These are phyloP conservation scores for Aleiodes alternator DNA, from an alignment of 2,888 invertebrate genomes.

Conservation along the genomic window DNA sequence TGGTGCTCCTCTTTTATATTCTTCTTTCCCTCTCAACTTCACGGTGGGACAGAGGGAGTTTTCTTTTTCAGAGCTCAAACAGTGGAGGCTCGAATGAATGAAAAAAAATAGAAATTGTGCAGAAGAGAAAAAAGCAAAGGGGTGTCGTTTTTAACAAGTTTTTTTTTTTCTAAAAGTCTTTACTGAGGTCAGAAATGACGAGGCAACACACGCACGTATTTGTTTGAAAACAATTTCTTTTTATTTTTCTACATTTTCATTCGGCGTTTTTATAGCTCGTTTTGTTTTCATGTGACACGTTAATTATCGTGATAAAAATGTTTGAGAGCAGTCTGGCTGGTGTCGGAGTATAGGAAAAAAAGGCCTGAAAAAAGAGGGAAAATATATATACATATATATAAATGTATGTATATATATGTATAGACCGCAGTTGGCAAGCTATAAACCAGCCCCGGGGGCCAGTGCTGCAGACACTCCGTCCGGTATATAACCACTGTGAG, in stretches of 20 bases:
- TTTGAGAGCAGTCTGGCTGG: conserved; percentile 29
- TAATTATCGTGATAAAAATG: conserved; percentile 29
- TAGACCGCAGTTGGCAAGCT: conserved; percentile 25
- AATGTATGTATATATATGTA: not conserved
- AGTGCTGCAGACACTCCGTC: conserved; percentile 27
- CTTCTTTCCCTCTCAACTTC: no score
- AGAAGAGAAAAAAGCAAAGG: no score
- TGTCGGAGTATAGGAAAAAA: conserved; percentile 12
- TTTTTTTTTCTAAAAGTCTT: no score
- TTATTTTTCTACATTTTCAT: not conserved
- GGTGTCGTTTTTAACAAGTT: no score
- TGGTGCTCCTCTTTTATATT: no score
- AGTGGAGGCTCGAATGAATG: no score
- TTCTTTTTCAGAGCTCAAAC: no score
- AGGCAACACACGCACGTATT: not conserved
- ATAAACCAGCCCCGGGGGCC: conserved; percentile 31
- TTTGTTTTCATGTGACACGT: conserved; percentile 11
- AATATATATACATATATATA: not conserved
- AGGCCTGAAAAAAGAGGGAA: not conserved
- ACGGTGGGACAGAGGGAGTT: no score
- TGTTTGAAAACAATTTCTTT: conserved; percentile 7
- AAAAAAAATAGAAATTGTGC: no score
- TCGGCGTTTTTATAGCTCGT: not conserved
- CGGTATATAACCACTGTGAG: conserved; percentile 19
- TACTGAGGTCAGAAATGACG: no score